These are phyloP conservation scores for Aldrovandia affinis DNA, from an alignment of 2,797 vertebrate genomes.

Conservation along the genomic window DNA sequence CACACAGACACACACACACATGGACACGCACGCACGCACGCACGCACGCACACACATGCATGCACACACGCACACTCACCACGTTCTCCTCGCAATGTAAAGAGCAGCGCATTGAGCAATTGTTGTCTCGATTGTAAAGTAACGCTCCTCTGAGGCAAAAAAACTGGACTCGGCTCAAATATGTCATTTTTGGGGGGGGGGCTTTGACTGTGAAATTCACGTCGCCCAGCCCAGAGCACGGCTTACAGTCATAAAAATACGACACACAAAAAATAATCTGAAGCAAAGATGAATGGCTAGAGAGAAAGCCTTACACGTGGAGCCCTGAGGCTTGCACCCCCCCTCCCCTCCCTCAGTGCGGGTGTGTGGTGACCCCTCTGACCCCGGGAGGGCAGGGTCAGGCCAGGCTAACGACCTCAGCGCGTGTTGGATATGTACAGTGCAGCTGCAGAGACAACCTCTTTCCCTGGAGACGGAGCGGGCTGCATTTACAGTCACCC, in stretches of 20 bases:
- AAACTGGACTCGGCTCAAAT: background rate
- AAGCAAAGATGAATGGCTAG: background rate
- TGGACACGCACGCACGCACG: too few species aligned
- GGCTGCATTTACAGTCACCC: conserved; percentile 59
- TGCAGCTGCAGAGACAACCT: background rate
- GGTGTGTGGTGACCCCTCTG: background rate
- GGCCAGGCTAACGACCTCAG: background rate
- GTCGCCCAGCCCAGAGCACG: too few species aligned
- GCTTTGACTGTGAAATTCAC: background rate
- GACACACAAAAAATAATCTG: too few species aligned
- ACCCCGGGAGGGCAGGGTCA: background rate
- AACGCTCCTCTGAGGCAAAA: background rate
- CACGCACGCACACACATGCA: too few species aligned
- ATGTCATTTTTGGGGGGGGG: background rate
- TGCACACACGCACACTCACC: too few species aligned
- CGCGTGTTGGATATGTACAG: background rate
- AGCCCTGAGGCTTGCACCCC: background rate
- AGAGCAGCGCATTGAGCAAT: background rate
- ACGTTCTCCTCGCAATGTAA: background rate
- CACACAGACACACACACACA: too few species aligned
- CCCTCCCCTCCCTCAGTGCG: background rate
- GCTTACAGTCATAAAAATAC: too few species aligned
- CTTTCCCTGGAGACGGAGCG: background rate
- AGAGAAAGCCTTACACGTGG: background rate
- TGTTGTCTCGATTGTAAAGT: background rate